Conservation (phyloP, 2,888 invertebrate genomes). For the Dorcus hopei region DNA sequence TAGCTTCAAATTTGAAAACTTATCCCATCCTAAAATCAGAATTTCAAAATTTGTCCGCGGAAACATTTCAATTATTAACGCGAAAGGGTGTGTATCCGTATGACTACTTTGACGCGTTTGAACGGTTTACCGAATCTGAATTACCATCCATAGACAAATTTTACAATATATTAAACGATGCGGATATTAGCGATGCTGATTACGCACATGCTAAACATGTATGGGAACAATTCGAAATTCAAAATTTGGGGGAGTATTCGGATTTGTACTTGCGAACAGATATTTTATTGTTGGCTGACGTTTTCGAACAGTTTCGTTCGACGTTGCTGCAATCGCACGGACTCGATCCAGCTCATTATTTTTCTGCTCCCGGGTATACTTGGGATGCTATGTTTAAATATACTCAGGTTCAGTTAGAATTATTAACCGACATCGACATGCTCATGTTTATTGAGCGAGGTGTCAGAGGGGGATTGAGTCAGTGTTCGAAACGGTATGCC, state of each 20-base stretch:
- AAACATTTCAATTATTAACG: too few species aligned
- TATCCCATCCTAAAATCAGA: too few species aligned
- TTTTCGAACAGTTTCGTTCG: conserved; percentile 38
- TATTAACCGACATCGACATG: conserved; percentile 40
- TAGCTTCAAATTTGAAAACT: too few species aligned
- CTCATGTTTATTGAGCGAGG: conserved; percentile 31
- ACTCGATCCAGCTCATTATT: conserved; percentile 39
- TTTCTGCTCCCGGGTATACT: conserved; percentile 35
- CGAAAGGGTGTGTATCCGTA: too few species aligned
- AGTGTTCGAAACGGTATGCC: conserved; percentile 31
- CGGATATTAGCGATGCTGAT: neutral
- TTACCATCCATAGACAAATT: too few species aligned
- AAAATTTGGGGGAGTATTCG: conserved; percentile 2
- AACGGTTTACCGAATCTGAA: too few species aligned
- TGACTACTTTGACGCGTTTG: too few species aligned
- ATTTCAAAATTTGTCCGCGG: too few species aligned
- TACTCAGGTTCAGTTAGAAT: conserved; percentile 34
- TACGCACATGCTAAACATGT: neutral
- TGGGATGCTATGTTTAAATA: conserved; percentile 41
- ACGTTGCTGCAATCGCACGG: conserved; percentile 24
- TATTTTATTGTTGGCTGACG: conserved; percentile 30
- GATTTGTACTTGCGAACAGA: neutral
- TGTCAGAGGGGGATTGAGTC: conserved; percentile 21
- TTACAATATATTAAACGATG: neutral
- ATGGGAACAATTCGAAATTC: neutral